These are phyloP conservation scores for Drosophila nigromelanica DNA, from an alignment of 1,140 invertebrate genomes.

Conservation along the genomic window DNA sequence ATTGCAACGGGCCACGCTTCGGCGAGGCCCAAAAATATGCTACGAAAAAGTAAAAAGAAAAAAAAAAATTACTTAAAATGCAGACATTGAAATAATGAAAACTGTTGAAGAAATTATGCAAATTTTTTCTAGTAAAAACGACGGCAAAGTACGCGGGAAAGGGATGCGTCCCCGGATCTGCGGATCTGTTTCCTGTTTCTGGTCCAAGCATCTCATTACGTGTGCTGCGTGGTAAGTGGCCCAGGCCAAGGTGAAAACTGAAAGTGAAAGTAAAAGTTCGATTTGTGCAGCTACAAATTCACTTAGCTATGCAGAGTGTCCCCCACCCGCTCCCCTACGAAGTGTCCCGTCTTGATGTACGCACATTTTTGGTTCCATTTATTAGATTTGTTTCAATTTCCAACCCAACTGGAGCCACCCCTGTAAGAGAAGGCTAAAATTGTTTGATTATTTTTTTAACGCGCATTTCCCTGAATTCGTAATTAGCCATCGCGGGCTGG, in stretches of 20 bases:
- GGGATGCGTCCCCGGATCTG: constrained; percentile 31
- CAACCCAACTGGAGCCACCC: constrained; percentile 36
- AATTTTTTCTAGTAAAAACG: constrained; percentile 62
- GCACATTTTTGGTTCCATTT: constrained; percentile 83
- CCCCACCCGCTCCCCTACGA: constrained; percentile 10
- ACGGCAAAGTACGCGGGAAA: constrained; percentile 21
- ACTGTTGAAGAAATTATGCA: constrained; percentile 80
- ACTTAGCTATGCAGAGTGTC: constrained; percentile 60
- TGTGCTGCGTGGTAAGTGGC: constrained; percentile 58
- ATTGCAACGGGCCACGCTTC: constrained; percentile 66
- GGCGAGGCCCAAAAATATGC: constrained; percentile 52
- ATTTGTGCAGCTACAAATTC: constrained; percentile 72
- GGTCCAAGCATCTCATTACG: constrained; percentile 63
- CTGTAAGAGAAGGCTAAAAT: constrained; percentile 31
- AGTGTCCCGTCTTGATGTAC: constrained; percentile 60
- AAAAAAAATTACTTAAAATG: constrained; percentile 71
- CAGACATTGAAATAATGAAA: constrained; percentile 75
- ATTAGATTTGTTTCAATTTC: constrained; percentile 81
- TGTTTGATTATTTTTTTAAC: constrained; percentile 60
- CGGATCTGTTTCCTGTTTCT: constrained; percentile 37
- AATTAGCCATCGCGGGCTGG: constrained; percentile 58
- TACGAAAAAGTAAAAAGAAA: constrained; percentile 7
- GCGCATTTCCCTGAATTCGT: constrained; percentile 63
- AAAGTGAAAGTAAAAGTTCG: constrained; percentile 61
- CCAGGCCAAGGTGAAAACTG: constrained; percentile 20